Conservation (phyloP, 2,797 vertebrate genomes). For the Manis crassicaudata region DNA sequence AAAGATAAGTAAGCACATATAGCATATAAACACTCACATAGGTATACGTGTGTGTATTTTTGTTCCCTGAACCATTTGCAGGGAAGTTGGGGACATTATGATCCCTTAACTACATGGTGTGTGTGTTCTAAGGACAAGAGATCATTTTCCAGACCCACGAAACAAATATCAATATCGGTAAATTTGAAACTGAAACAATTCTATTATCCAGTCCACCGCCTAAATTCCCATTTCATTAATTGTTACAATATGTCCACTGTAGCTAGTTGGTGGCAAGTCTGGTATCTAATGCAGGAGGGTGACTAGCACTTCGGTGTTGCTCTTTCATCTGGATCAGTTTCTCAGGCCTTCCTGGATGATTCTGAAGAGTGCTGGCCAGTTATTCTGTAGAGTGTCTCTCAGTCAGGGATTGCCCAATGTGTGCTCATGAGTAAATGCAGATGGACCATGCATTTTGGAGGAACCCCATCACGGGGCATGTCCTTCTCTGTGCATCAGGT, state of each 20-base stretch:
- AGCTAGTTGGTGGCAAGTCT: not conserved
- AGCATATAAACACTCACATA: no score
- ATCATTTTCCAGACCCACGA: not conserved
- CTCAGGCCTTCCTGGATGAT: not conserved
- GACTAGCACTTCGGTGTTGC: fast-evolving
- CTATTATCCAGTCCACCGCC: not conserved
- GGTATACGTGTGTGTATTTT: not conserved
- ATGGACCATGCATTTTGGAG: fast-evolving
- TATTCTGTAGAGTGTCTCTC: no score
- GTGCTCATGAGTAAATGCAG: no score
- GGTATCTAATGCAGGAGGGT: fast-evolving
- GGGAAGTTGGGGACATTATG: not conserved
- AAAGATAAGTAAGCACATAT: not conserved
- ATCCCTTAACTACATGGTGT: not conserved
- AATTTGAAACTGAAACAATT: not conserved
- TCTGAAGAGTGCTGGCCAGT: not conserved
- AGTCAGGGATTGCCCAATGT: no score
- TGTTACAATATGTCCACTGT: fast-evolving
- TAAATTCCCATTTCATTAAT: not conserved
- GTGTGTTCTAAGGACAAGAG: no score
- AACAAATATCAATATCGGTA: not conserved
- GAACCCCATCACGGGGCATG: not conserved
- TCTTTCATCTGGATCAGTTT: not conserved
- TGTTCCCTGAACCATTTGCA: not conserved
- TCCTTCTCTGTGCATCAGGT: no score